Conservation (phyloP, 1,140 invertebrate genomes). For the Phymastichus coffea region DNA sequence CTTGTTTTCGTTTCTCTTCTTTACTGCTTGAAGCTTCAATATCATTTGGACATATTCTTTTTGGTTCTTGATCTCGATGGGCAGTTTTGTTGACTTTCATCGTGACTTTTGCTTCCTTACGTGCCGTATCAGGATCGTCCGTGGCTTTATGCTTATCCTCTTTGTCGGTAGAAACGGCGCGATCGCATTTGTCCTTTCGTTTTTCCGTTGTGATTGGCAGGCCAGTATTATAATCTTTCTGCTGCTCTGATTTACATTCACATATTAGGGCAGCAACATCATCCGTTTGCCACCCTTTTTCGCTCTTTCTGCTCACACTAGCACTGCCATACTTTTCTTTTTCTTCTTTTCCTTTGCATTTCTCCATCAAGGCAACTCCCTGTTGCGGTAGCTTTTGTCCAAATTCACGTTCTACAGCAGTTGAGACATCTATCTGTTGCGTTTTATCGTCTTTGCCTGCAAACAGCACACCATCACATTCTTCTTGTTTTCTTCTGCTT, state of each 20-base stretch:
- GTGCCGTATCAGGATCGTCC: no score
- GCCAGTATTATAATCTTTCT: neutral
- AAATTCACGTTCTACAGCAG: neutral
- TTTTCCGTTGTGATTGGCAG: no score
- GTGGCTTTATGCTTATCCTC: conserved; percentile 14
- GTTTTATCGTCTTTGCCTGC: no score
- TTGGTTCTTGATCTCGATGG: no score
- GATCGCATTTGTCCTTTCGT: neutral
- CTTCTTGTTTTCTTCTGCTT: no score
- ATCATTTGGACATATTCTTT: no score
- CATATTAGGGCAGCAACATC: neutral
- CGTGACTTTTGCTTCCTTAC: no score
- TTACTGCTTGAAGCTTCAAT: no score
- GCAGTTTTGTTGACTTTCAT: no score
- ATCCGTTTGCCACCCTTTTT: neutral
- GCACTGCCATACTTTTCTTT: neutral
- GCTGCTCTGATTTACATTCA: neutral
- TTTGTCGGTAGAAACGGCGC: neutral
- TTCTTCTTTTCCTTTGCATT: neutral
- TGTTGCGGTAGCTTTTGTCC: no score
- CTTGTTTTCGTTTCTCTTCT: no score
- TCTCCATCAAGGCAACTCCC: neutral
- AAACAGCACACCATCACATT: no score
- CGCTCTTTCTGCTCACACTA: neutral
- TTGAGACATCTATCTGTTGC: neutral